Conservation (phyloP, 2,797 vertebrate genomes). For the Discoglossus pictus region DNA sequence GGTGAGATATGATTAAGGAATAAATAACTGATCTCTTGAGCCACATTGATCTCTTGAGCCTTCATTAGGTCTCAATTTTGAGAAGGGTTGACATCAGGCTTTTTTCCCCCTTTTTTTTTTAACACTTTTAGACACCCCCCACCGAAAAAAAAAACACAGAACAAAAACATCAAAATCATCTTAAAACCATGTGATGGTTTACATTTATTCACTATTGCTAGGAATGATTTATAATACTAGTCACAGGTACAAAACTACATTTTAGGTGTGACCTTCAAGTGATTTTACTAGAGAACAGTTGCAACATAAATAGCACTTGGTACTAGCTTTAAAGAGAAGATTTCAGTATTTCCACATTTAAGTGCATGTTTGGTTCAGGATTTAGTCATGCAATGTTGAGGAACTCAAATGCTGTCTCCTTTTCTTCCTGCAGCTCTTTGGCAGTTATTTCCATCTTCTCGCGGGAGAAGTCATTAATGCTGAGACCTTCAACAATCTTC, state of each 20-base stretch:
- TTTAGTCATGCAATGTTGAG: conserved; percentile 78
- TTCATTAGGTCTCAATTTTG: too few relatives aligned
- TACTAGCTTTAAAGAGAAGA: conserved; percentile 79
- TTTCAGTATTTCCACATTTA: conserved; percentile 72
- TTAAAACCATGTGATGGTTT: conserved; percentile 36
- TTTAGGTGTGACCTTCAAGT: conserved; percentile 2
- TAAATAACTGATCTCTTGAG: too few relatives aligned
- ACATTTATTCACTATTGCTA: conserved; percentile 62
- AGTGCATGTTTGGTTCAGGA: conserved; percentile 49
- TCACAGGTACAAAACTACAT: conserved; percentile 63
- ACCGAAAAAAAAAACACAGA: too few relatives aligned
- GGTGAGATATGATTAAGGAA: too few relatives aligned
- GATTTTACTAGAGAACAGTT: conserved; percentile 31
- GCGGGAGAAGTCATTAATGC: conserved; percentile 87
- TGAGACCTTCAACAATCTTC: conserved; percentile 87
- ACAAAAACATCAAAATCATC: too few relatives aligned
- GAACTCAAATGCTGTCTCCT: conserved; percentile 88
- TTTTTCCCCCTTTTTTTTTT: too few relatives aligned
- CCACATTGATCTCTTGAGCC: too few relatives aligned
- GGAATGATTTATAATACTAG: conserved; percentile 57
- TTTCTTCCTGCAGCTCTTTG: conserved; percentile 88
- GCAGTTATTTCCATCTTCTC: conserved; percentile 91
- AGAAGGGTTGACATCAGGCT: too few relatives aligned
- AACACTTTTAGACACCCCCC: too few relatives aligned
- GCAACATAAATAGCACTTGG: conserved; percentile 55